Percentiles rank a stretch among this genome's conserved stretches.
Evolutionary conservation across 2,113 vertebrate species (phyloP).

Genomic region (Stigmatopora argus): DNA sequence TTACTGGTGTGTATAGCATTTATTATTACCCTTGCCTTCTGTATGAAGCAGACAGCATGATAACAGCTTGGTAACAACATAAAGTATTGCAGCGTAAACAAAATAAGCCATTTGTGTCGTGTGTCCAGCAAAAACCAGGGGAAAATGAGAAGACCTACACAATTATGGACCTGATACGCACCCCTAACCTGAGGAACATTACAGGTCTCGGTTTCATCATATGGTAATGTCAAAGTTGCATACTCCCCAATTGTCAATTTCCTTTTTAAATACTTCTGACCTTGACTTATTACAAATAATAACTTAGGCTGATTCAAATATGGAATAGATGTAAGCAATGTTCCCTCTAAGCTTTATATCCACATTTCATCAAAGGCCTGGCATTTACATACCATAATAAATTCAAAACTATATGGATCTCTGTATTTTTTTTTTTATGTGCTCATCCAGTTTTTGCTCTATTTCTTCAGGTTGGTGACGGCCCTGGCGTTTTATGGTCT

Average conservation of each 20-base stretch:
- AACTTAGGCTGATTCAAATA: too few species aligned
- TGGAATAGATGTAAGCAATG: background rate
- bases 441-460: background rate
- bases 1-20: slow-evolving; percentile 22
- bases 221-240: slow-evolving; percentile 38
- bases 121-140: slow-evolving; percentile 14
- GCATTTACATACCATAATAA: too few species aligned
- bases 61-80: background rate
- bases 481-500: slow-evolving; percentile 47
- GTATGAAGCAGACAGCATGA: background rate
- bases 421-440: background rate
- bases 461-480: slow-evolving; percentile 13
- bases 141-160: slow-evolving; percentile 21
- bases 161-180: slow-evolving; percentile 44
- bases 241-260: background rate
- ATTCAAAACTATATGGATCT: too few species aligned
- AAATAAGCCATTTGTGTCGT: slow-evolving; percentile 14
- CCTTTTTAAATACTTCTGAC: background rate
- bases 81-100: background rate
- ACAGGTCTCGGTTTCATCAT: slow-evolving; percentile 32
- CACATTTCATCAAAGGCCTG: too few species aligned
- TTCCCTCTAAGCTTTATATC: background rate
- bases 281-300: background rate
- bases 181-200: slow-evolving; percentile 44
- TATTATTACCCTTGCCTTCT: background rate